Base-by-base conservation (phyloP, 1,140 invertebrate species). In the Leguminivora glycinivorella region DNA sequence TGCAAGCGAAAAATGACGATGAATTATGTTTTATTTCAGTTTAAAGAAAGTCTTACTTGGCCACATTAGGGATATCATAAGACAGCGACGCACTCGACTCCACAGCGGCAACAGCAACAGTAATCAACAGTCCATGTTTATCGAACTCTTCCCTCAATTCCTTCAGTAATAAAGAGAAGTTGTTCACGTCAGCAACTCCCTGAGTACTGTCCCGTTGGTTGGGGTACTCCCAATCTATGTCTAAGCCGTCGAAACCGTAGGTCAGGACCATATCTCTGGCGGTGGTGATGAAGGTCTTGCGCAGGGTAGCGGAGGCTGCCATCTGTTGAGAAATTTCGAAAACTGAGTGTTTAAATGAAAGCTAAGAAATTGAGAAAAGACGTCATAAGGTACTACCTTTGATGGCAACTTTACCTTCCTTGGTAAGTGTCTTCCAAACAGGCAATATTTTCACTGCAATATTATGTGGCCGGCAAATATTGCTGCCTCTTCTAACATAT, bases 211-310 rank as follows among this genome's bases (percentile, higher is more conserved):
- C 95, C 52, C 95, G 85, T 74, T 94, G 93, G 12, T 90, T 93
- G 0, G 96, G 96, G 79, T 96, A 96, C 72, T 97, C 96, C 96
- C 96, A 97, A 81, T 97, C 96, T 12, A 97, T 19, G 81, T 97
- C 96, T 1, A 97, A 91, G 0, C 96, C 96, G 86, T 97, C 95
- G 70, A 97, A 97, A 5, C 93, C 90, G 78, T 96, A 93, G n/a
- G 92, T 93, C 68, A 88, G 82, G 0, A 95, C 67, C 74, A 95
- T 95, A 0, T 88, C 72, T 0, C 95, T 87, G 0, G 93, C 92
- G 70, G 93, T 94, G 1, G 92, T 72, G 6, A 95, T 92, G 69
- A 96, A 95, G n/a, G 77, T 90, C 0, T 88, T 81, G 6, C 96
- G 92, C n/a, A 84, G 76, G 0, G 60, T 75, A 5, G 93, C 71